phyloP scores from a whole-genome alignment of 2,113 vertebrate species.

The Uria aalge region DNA sequence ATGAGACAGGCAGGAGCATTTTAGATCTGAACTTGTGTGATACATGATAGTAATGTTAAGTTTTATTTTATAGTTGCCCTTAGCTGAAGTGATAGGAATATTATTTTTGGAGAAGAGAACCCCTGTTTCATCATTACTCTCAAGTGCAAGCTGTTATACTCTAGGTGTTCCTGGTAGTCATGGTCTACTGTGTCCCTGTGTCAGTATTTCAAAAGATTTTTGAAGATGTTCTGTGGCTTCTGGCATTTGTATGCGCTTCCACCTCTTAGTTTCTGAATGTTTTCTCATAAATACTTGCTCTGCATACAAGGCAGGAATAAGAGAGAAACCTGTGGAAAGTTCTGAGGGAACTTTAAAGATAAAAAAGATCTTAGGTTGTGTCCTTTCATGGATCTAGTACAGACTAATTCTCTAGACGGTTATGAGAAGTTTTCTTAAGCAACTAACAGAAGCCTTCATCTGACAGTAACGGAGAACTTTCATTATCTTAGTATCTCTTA shows the following conservation, averaged over 20 bases:
- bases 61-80: not conserved
- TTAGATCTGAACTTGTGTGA: not conserved
- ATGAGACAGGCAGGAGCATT: not conserved
- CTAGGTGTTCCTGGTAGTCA: not conserved
- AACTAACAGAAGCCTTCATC: not conserved
- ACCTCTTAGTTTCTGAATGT: not conserved
- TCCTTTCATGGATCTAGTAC: not conserved
- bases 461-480: not conserved
- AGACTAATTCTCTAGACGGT: not conserved
- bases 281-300: not conserved
- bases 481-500: not conserved
- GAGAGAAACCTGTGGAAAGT: not conserved
- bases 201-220: not conserved
- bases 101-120: not conserved
- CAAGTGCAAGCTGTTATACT: not conserved
- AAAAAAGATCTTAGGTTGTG: not conserved
- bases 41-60: not conserved
- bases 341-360: not conserved
- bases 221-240: not conserved
- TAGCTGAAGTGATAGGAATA: not conserved
- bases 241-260: not conserved
- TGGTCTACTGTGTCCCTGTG: not conserved
- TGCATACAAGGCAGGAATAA: not conserved
- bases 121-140: not conserved
- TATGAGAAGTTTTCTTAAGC: not conserved